Base-by-base conservation (phyloP, 2,113 vertebrate species). In the Rhizomys pruinosus region DNA sequence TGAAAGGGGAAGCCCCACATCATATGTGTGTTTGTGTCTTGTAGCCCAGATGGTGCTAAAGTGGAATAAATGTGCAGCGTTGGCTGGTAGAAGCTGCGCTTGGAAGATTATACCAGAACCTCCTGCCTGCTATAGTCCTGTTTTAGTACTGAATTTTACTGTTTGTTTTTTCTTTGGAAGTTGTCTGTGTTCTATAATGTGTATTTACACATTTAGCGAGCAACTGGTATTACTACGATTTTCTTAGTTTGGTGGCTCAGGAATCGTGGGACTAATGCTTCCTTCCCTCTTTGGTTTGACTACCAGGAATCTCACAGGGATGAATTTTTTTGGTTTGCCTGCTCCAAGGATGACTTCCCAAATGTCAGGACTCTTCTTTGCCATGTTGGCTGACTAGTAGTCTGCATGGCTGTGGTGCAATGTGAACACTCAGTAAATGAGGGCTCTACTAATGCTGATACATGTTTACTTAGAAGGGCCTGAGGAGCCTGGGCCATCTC, bases 61-160 rank as follows among this genome's bases (percentile, higher is more conserved):
- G 2, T 79, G 27, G 1, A 39, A 0, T 23, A 19, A 71, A 20
- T 19, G 1, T 1, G 0, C 11, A 6, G 7, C n/a, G 0, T 42
- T 16, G 37, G 10, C n/a, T 23, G 59, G 23, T 39, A 55, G 61
- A 4, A n/a, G 29, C 52, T 78, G 32, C 55, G 39, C n/a, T 15
- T 29, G 55, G 32, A 22, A n/a, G 39, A 29, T 0, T 3, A 22
- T 5, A 15, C 29, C 20, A 3, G 3, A 5, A 29, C 39, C 7
- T 79, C 25, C 32, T 80, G 6, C 63, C 39, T 29, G 23, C 32
- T 8, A 1, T 4, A 16, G 61, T 52, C 47, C 47, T 52, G 10
- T 29, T 84, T 81, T 73, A 32, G n/a, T 66, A 7, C 25, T 19
- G 74, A 64, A 32, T 42, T 68, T 37, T 6, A 2, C 37, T 12